A percentile compares a stretch with the other conserved stretches of the same genome.
Conservation (phyloP, 2,888 invertebrate genomes). For the Erebia ligea region DNA sequence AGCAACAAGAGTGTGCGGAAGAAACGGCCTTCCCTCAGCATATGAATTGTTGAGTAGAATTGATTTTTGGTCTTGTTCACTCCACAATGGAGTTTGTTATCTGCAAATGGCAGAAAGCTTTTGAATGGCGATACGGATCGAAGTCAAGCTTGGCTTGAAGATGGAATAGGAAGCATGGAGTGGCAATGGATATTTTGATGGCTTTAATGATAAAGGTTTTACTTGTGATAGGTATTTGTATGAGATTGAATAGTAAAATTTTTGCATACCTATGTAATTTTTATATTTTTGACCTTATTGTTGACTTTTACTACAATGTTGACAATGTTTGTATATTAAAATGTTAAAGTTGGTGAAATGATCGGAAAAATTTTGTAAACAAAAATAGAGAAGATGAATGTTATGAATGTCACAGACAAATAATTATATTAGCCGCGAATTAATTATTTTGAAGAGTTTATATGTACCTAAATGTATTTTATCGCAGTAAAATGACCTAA, state of each 20-base stretch:
- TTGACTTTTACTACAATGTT: not conserved
- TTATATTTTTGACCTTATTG: not conserved
- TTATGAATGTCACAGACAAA: not conserved
- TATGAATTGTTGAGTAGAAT: slow-evolving; percentile 69
- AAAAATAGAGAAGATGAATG: not conserved
- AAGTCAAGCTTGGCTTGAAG: slow-evolving; percentile 51
- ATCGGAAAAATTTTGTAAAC: not conserved
- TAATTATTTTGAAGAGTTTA: not conserved
- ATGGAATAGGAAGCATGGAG: slow-evolving; percentile 30
- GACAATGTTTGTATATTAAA: not conserved
- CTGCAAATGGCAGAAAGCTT: slow-evolving; percentile 60
- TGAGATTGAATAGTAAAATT: not conserved
- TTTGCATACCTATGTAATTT: not conserved
- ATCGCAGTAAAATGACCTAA: not conserved
- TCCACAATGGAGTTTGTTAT: slow-evolving; percentile 75
- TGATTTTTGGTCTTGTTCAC: slow-evolving; percentile 64
- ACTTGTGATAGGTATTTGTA: slow-evolving; percentile 3
- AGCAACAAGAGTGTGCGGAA: slow-evolving; percentile 90
- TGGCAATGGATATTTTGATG: slow-evolving; percentile 19
- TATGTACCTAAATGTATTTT: slow-evolving; percentile 4
- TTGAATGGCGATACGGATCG: slow-evolving; percentile 57
- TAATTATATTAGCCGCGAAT: not conserved
- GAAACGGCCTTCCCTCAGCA: slow-evolving; percentile 90
- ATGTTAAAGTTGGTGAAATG: not conserved
- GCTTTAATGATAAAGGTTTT: slow-evolving; percentile 23